Evolutionary conservation across 2,888 invertebrate species (phyloP).

Genomic region (Oeneis ivallda): DNA sequence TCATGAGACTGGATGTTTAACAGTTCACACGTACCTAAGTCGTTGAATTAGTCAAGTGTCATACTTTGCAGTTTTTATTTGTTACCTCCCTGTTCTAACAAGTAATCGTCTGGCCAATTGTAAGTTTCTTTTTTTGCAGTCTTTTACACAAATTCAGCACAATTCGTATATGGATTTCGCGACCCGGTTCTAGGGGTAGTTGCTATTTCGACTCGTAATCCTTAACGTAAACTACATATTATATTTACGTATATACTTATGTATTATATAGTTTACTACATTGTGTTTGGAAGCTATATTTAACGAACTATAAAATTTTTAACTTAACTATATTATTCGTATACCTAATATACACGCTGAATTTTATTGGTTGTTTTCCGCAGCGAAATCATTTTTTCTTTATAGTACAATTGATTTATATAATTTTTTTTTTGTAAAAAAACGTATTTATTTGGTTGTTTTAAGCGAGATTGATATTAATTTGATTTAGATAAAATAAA

Average conservation of each 20-base stretch:
- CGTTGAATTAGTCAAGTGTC: too few relatives aligned
- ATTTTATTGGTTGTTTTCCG: too few relatives aligned
- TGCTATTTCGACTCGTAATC: slow-evolving; percentile 43
- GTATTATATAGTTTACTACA: not conserved
- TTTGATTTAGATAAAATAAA: too few relatives aligned
- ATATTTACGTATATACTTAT: slow-evolving; percentile 17
- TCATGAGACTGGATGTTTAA: too few relatives aligned
- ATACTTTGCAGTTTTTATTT: not conserved
- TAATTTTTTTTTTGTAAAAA: too few relatives aligned
- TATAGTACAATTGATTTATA: too few relatives aligned
- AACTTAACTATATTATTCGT: slow-evolving; percentile 6
- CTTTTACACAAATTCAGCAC: not conserved
- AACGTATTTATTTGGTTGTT: too few relatives aligned
- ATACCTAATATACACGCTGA: not conserved
- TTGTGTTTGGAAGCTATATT: not conserved
- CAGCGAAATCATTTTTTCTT: too few relatives aligned
- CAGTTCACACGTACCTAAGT: too few relatives aligned
- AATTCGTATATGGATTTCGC: slow-evolving; percentile 44
- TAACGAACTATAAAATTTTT: not conserved
- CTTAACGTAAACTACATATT: slow-evolving; percentile 39
- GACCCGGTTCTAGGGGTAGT: slow-evolving; percentile 63
- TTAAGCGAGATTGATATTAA: too few relatives aligned
- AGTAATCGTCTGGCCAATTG: not conserved
- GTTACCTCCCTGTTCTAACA: not conserved
- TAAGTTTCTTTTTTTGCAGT: not conserved